Evolutionary conservation across 2,797 vertebrate genomes (phyloP), one percentile per base, ranked within the genome.

Genomic region (Sebastes umbrosus): DNA sequence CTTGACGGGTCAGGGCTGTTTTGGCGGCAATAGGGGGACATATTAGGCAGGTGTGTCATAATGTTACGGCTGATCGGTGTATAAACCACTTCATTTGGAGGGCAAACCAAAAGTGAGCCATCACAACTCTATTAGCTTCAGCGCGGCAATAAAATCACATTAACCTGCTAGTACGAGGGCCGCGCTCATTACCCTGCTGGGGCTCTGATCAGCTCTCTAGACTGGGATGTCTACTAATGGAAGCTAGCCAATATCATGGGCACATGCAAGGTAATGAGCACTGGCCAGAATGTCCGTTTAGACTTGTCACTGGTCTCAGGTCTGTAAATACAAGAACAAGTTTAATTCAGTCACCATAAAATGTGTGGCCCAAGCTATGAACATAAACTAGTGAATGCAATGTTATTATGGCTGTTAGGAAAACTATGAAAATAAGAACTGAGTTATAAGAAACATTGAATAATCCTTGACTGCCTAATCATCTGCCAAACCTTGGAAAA

Each of bases 71-170:
- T 39, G 36, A 39, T 39, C 13, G 36, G 36, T 39, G 36, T 39
- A 39, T 39, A 54, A 73, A 72, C 11, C 43, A 55, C 31, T 62
- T 67, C 4, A 67, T 16, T 29, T 76, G 18, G n/a, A 60, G 18
- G 27, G n/a, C 16, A 64, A 63, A 46, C 24, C 31, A 66, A 65
- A 58, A 39, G 60, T 54, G 95, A 95, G 92, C 95, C 93, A 93
- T 95, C 95, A 94, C 91, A 95, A 86, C 94, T 96, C 95, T 96
- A 94, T 97, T 96, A 96, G 93, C 93, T 94, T 90, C 87, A 85
- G 89, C 79, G 67, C 80, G 88, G 93, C 90, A 94, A 96, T 94
- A 92, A 96, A 96, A 96, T 88, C 86, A 86, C 91, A 94, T 95
- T 95, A 95, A 94, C 93, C 92, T 90, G 93, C 93, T 90, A 93